phyloP scores from a whole-genome alignment of 2,113 vertebrate genomes.

The Lepus europaeus region DNA sequence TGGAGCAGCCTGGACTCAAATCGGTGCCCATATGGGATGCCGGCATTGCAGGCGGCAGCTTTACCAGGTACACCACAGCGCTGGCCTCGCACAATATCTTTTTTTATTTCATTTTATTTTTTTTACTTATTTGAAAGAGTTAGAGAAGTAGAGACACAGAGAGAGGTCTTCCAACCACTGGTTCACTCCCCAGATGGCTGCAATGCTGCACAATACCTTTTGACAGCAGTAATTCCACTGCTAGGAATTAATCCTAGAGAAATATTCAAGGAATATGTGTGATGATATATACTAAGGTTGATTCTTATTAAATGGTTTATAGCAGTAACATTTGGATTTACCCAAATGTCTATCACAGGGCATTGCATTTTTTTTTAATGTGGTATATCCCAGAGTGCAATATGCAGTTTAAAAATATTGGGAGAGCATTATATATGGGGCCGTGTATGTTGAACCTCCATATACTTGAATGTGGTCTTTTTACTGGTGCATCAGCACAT shows the following conservation, averaged over 20 bases:
- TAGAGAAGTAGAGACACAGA: no score
- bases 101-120: no score
- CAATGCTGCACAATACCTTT: neutral
- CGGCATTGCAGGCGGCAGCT: no score
- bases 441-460: conserved; percentile 16
- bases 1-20: no score
- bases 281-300: neutral
- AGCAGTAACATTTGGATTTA: conserved; percentile 22
- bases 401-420: neutral
- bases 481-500: neutral
- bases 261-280: neutral
- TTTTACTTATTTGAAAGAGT: no score
- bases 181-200: no score
- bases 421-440: neutral
- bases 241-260: conserved; percentile 34
- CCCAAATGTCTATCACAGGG: neutral
- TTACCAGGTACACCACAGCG: no score
- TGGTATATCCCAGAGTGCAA: neutral
- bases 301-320: neutral
- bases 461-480: neutral
- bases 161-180: no score
- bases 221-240: neutral
- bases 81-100: no score
- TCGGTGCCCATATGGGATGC: no score
- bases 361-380: neutral